Conservation (phyloP, 2,797 vertebrate species). For the Myotis vivesi region DNA sequence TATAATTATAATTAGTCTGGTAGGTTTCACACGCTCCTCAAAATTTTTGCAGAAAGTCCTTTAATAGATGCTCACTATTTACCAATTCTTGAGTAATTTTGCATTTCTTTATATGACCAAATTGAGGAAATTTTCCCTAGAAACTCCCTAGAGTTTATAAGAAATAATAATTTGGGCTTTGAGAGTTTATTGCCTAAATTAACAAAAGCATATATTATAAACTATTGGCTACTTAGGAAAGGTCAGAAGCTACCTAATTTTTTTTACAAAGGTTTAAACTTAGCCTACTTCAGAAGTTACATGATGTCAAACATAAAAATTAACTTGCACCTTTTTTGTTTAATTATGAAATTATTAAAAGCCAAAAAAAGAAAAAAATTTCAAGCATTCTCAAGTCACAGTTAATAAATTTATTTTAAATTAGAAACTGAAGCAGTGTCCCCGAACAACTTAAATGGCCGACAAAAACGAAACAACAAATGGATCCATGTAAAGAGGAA, state of each 20-base stretch:
- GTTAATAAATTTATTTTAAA: not conserved
- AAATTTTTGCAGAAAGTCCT: no score
- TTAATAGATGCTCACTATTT: no score
- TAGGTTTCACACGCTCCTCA: no score
- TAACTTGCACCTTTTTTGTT: not conserved
- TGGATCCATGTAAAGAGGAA: not conserved
- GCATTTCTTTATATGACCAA: not conserved
- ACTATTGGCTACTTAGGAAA: not conserved
- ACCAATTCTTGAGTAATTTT: not conserved
- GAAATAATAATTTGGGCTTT: not conserved
- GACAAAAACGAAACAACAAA: not conserved
- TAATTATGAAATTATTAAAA: conserved; percentile 16
- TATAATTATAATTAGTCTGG: no score
- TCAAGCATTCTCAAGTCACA: not conserved
- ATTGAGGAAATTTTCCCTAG: not conserved
- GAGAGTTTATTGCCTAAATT: not conserved
- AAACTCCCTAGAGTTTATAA: not conserved
- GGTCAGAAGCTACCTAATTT: not conserved
- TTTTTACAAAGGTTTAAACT: not conserved
- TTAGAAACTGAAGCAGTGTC: not conserved
- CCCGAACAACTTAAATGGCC: not conserved
- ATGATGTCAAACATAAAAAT: not conserved
- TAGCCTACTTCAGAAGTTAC: not conserved
- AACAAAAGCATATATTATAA: not conserved
- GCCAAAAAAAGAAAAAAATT: not conserved